Evolutionary conservation across 2,797 vertebrate species (phyloP).

Genomic region (Percopsis omiscomaycus): DNA sequence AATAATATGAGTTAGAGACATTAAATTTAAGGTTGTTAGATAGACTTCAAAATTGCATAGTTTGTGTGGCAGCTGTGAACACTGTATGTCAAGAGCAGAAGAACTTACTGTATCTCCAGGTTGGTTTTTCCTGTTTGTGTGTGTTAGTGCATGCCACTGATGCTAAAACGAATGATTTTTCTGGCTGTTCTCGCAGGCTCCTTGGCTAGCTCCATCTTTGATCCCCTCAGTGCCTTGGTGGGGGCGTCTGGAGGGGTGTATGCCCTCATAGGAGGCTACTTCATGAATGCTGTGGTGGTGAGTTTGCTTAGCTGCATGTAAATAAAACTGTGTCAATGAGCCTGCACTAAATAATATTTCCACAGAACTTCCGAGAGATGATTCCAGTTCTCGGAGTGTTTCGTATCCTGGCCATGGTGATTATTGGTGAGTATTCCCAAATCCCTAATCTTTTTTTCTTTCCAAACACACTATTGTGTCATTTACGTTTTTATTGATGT

Average conservation of each 20-base stretch:
- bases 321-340: neutral
- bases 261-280: slow-evolving; percentile 89
- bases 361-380: slow-evolving; percentile 92
- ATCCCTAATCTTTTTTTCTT: neutral
- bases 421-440: slow-evolving; percentile 75
- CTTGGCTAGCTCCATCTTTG: slow-evolving; percentile 90
- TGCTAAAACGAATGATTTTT: neutral
- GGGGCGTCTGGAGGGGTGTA: slow-evolving; percentile 93
- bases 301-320: slow-evolving; percentile 45
- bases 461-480: neutral
- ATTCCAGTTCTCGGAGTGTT: slow-evolving; percentile 82
- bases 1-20: neutral
- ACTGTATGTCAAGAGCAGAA: neutral
- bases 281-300: slow-evolving; percentile 92
- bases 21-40: neutral
- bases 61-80: neutral
- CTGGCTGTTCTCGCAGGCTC: slow-evolving; percentile 77
- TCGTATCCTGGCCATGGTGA: slow-evolving; percentile 79
- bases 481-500: neutral
- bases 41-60: neutral
- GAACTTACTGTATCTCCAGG: neutral
- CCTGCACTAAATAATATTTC: neutral
- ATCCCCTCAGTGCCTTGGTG: slow-evolving; percentile 82
- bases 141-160: slow-evolving; percentile 1
- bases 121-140: slow-evolving; percentile 27